phyloP scores from a whole-genome alignment of 2,797 vertebrate genomes.

The Platalea minor region DNA sequence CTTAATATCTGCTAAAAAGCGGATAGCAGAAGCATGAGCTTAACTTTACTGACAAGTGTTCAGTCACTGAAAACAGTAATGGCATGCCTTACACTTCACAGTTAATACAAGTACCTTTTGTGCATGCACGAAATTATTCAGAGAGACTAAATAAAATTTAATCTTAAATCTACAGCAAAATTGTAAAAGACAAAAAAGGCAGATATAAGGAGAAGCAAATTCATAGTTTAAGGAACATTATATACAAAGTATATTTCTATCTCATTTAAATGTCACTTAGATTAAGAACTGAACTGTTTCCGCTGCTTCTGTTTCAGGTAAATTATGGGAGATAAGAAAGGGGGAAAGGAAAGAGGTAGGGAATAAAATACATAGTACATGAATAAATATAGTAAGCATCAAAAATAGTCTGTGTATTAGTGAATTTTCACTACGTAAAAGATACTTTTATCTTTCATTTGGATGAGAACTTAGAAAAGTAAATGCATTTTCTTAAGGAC shows the following conservation, averaged over 20 bases:
- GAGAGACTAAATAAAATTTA: background rate
- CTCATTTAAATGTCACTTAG: background rate
- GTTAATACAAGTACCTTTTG: background rate
- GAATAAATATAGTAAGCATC: constrained; percentile 3
- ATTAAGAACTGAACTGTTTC: background rate
- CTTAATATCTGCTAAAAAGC: background rate
- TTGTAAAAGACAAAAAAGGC: background rate
- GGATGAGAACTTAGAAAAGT: background rate
- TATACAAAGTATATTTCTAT: background rate
- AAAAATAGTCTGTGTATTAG: background rate
- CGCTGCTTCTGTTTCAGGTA: background rate
- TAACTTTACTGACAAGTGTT: background rate
- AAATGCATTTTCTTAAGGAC: background rate
- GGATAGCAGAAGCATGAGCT: background rate
- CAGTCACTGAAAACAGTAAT: background rate
- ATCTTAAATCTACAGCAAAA: background rate
- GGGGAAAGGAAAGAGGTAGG: background rate
- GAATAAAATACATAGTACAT: background rate
- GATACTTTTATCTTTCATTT: background rate
- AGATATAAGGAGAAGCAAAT: background rate
- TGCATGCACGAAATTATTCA: background rate
- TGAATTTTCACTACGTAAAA: background rate
- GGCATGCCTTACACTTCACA: background rate
- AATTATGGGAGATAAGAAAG: background rate
- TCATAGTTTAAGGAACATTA: background rate